These are phyloP conservation scores for Drosophila paramelanica DNA, from an alignment of 2,888 invertebrate genomes.

Conservation along the genomic window DNA sequence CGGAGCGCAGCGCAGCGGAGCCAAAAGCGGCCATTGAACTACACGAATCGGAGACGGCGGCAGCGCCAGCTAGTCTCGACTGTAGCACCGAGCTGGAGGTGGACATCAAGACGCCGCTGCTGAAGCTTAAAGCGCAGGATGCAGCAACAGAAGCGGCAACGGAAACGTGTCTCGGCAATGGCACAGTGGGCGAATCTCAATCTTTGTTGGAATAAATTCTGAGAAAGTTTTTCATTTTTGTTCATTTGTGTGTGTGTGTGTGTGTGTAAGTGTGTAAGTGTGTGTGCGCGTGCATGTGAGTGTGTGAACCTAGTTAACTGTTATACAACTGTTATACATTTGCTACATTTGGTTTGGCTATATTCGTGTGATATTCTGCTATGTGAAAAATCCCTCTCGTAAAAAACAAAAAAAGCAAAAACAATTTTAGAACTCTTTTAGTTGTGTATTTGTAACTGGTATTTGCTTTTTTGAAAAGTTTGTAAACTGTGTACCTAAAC, in stretches of 20 bases:
- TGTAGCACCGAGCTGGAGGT: slow-evolving; percentile 66
- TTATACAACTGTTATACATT: slow-evolving; percentile 65
- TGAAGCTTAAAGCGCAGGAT: slow-evolving; percentile 73
- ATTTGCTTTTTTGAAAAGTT: slow-evolving; percentile 69
- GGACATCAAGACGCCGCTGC: slow-evolving; percentile 82
- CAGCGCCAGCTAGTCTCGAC: slow-evolving; percentile 41
- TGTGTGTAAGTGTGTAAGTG: slow-evolving; percentile 5
- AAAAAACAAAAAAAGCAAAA: slow-evolving; percentile 18
- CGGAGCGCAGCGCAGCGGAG: slow-evolving; percentile 53
- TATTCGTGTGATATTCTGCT: slow-evolving; percentile 75
- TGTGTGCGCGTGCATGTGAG: slow-evolving; percentile 5
- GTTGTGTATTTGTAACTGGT: slow-evolving; percentile 55
- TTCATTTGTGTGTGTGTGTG: slow-evolving; percentile 15
- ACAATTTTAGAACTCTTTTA: slow-evolving; percentile 39
- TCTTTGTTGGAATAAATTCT: slow-evolving; percentile 61
- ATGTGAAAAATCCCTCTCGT: slow-evolving; percentile 27
- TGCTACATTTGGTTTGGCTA: slow-evolving; percentile 60
- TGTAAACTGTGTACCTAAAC: slow-evolving; percentile 78
- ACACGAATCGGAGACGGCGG: slow-evolving; percentile 38
- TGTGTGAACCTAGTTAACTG: slow-evolving; percentile 46
- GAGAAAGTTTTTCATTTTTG: neutral
- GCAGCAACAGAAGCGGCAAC: slow-evolving; percentile 28
- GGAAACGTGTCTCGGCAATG: slow-evolving; percentile 54
- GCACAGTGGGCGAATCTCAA: slow-evolving; percentile 66
- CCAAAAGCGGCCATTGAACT: slow-evolving; percentile 57